Conservation (phyloP, 2,113 vertebrate genomes). For the Passer montanus region DNA sequence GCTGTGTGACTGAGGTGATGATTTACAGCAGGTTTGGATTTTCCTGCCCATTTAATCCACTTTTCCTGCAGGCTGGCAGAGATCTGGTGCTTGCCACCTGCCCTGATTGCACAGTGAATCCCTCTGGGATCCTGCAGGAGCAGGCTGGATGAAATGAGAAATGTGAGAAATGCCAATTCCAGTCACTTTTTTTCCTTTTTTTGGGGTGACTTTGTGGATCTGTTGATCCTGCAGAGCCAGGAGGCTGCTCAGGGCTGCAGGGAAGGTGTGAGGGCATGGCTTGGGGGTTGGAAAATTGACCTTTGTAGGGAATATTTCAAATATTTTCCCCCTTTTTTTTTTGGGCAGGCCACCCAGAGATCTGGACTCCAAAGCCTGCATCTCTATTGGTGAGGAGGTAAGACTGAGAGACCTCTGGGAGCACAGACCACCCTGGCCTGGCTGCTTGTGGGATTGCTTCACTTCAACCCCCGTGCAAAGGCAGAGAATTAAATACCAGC, state of each 20-base stretch:
- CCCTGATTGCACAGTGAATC: neutral
- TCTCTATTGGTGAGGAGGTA: slow-evolving; percentile 96
- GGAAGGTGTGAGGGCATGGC: neutral
- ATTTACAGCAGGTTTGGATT: neutral
- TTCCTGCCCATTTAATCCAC: neutral
- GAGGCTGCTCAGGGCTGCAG: neutral
- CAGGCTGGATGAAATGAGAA: neutral
- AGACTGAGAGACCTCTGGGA: neutral
- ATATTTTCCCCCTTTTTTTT: neutral
- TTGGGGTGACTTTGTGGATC: neutral
- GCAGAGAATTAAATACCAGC: neutral
- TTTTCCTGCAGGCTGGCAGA: neutral
- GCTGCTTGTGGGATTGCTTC: neutral
- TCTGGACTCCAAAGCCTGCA: slow-evolving; percentile 94
- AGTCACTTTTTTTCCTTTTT: neutral
- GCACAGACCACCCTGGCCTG: neutral
- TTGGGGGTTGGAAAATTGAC: neutral
- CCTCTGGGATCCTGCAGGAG: neutral
- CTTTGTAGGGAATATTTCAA: neutral
- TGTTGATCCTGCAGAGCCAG: neutral
- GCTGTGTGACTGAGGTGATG: neutral
- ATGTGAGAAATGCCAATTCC: neutral
- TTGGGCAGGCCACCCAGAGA: slow-evolving; percentile 88
- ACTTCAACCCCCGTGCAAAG: neutral
- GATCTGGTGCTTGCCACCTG: neutral